Percentiles rank a stretch among this genome's conserved stretches.
Evolutionary conservation across 2,888 invertebrate species (phyloP).

Genomic region (Sarcophaga rosellei): DNA sequence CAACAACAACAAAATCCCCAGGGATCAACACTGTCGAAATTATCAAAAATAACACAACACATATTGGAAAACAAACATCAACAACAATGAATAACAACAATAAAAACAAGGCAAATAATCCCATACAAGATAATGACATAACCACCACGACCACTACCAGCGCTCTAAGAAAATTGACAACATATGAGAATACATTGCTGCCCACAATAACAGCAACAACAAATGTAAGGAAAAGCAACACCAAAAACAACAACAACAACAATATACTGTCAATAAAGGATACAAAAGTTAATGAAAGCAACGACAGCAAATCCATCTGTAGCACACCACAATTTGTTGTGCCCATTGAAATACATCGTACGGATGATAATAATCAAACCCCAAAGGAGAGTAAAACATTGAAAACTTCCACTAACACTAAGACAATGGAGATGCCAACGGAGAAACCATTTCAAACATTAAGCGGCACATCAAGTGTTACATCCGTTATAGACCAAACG

Average conservation of each 20-base stretch:
- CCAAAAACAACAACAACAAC: conserved; percentile 53
- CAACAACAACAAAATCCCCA: conserved; percentile 53
- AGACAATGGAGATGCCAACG: not conserved
- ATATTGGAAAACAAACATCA: conserved; percentile 33
- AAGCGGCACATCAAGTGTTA: conserved; percentile 64
- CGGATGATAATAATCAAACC: conserved; percentile 13
- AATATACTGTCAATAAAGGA: conserved; percentile 46
- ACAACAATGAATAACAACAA: not conserved
- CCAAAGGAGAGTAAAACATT: not conserved
- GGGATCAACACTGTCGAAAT: conserved; percentile 61
- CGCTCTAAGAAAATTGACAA: conserved; percentile 37
- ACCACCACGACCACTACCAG: not conserved
- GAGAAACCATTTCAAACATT: no score
- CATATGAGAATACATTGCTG: conserved; percentile 54
- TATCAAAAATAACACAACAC: conserved; percentile 43
- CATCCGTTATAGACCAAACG: conserved; percentile 78
- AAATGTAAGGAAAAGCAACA: conserved; percentile 11
- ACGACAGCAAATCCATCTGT: conserved; percentile 33
- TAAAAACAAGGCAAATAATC: not conserved
- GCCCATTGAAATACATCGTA: conserved; percentile 75
- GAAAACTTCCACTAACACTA: not conserved
- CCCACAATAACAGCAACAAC: conserved; percentile 56
- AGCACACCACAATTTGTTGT: conserved; percentile 73
- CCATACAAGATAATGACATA: not conserved
- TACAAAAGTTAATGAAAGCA: conserved; percentile 13